Evolutionary conservation across 2,113 vertebrate species (phyloP).

Genomic region (Thermophis baileyi): DNA sequence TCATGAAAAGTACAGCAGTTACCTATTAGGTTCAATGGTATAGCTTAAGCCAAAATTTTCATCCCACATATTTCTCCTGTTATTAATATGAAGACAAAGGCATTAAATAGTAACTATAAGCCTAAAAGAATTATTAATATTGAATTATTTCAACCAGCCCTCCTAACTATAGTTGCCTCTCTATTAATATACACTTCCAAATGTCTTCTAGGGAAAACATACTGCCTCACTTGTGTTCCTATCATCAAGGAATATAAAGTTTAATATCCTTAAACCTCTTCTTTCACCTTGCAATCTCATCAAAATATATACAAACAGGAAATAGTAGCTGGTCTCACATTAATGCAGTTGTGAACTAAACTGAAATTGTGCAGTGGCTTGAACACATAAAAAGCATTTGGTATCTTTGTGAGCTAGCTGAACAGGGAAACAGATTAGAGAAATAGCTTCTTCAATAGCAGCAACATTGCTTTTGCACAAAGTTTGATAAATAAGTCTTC

Average conservation of each 20-base stretch:
- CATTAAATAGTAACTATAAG: background rate
- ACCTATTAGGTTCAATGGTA: background rate
- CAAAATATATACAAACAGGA: slow-evolving; percentile 19
- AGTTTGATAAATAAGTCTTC: slow-evolving; percentile 53
- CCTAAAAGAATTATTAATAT: background rate
- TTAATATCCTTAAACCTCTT: slow-evolving; percentile 23
- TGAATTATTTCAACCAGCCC: background rate
- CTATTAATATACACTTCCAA: slow-evolving; percentile 1
- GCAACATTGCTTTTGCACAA: slow-evolving; percentile 47
- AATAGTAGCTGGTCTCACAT: slow-evolving; percentile 38
- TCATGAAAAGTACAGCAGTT: background rate
- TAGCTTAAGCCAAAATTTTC: background rate
- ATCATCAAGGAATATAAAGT: background rate
- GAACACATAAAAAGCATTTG: slow-evolving; percentile 48
- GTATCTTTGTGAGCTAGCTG: slow-evolving; percentile 53
- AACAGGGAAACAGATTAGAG: slow-evolving; percentile 57
- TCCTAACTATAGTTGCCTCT: background rate
- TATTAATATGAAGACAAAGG: background rate
- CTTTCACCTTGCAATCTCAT: slow-evolving; percentile 47
- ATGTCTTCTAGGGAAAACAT: background rate
- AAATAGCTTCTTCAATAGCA: slow-evolving; percentile 57
- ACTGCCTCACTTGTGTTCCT: background rate
- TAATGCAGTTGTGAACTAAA: slow-evolving; percentile 36
- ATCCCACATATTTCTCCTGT: background rate
- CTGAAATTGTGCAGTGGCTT: slow-evolving; percentile 51